Percentiles rank a stretch among this genome's conserved stretches.
phyloP scores from a whole-genome alignment of 2,113 vertebrate species.

The Marmota monax region DNA sequence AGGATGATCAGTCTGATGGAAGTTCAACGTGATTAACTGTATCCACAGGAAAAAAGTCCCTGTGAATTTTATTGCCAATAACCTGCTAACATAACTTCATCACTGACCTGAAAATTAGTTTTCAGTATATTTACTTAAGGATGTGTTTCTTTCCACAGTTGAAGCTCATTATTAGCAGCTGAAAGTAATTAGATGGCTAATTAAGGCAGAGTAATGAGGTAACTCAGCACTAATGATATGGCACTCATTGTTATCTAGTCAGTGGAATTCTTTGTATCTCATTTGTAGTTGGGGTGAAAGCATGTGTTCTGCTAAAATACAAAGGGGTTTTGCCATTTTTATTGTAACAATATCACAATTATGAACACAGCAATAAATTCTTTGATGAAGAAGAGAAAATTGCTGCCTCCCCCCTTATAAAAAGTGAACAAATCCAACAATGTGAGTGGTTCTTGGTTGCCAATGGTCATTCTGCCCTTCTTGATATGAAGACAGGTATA shows the following conservation, averaged over 20 bases:
- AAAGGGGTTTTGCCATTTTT: not conserved
- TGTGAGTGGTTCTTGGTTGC: not conserved
- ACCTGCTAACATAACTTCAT: not conserved
- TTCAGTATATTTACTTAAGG: constrained; percentile 4
- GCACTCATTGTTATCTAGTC: not conserved
- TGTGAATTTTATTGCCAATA: not conserved
- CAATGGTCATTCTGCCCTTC: not conserved
- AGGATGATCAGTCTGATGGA: not conserved
- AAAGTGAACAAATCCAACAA: not conserved
- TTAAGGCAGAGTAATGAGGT: constrained; percentile 61
- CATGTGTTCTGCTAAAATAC: not conserved
- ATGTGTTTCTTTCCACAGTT: not conserved
- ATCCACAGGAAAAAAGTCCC: not conserved
- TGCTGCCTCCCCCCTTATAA: not conserved
- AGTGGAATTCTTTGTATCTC: not conserved
- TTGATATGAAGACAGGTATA: not conserved
- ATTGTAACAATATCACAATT: constrained; percentile 29
- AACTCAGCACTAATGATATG: not conserved
- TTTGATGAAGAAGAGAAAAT: not conserved
- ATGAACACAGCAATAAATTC: not conserved
- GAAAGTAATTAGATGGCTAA: constrained; percentile 65
- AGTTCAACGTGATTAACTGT: not conserved
- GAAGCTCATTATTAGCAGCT: constrained; percentile 69
- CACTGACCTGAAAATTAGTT: constrained; percentile 22
- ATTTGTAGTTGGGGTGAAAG: not conserved